Evolutionary conservation across 2,888 invertebrate species (phyloP).

Genomic region (Chrysopilus asiliformis): DNA sequence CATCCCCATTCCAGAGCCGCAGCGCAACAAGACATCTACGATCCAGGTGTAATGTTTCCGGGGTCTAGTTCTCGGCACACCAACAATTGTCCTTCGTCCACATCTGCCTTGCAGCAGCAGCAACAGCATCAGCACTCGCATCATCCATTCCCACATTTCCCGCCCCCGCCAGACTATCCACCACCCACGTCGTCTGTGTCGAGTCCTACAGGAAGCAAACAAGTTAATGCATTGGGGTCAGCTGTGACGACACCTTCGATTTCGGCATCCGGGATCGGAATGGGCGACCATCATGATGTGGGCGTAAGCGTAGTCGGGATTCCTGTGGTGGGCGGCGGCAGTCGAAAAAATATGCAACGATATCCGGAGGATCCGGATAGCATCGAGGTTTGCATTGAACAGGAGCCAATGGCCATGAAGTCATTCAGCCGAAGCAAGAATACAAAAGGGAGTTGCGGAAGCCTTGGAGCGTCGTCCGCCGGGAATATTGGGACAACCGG

Average conservation of each 20-base stretch:
- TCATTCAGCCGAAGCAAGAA: slow-evolving; percentile 14
- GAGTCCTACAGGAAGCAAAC: slow-evolving; percentile 17
- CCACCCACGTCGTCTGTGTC: slow-evolving; percentile 34
- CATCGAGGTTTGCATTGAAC: slow-evolving; percentile 32
- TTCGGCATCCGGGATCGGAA: slow-evolving; percentile 3
- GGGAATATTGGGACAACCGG: slow-evolving; percentile 5
- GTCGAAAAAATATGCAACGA: slow-evolving; percentile 25
- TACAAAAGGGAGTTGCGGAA: background rate
- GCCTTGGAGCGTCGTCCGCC: slow-evolving; percentile 3
- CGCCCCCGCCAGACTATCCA: slow-evolving; percentile 54
- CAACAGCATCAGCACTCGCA: too few relatives aligned
- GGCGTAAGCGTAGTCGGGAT: slow-evolving; percentile 21
- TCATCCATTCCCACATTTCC: slow-evolving; percentile 54
- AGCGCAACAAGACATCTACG: slow-evolving; percentile 7
- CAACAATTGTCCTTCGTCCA: slow-evolving; percentile 26
- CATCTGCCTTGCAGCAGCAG: too few relatives aligned
- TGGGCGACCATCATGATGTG: slow-evolving; percentile 17
- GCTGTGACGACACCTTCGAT: slow-evolving; percentile 5
- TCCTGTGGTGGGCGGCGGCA: slow-evolving; percentile 18
- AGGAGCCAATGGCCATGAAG: slow-evolving; percentile 21
- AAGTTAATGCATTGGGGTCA: slow-evolving; percentile 3
- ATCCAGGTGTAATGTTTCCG: background rate
- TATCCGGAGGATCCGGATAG: slow-evolving; percentile 31
- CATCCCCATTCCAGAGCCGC: slow-evolving; percentile 20
- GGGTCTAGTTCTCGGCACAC: slow-evolving; percentile 8